These are phyloP conservation scores for Bucorvus abyssinicus DNA, from an alignment of 2,797 vertebrate species.

Conservation along the genomic window DNA sequence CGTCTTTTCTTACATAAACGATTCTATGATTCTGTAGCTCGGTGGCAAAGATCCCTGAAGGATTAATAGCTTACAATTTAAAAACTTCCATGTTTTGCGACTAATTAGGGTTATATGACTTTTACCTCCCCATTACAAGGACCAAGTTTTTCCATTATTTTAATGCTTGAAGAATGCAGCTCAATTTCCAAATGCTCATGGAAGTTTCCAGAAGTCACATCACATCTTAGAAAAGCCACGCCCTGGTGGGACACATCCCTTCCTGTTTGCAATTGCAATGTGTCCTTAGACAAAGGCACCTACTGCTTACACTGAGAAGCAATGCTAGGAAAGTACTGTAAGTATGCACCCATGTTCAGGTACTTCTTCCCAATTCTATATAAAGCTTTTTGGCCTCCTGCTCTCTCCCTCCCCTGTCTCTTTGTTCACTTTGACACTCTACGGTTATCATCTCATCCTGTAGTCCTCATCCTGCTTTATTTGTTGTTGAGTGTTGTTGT, in stretches of 20 bases:
- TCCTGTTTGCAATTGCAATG: neutral
- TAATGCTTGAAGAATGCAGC: neutral
- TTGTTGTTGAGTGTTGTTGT: neutral
- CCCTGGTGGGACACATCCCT: neutral
- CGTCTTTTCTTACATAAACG: too few species aligned
- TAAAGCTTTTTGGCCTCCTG: neutral
- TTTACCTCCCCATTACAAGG: neutral
- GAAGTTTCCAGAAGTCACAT: neutral
- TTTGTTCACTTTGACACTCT: neutral
- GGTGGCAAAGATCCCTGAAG: neutral
- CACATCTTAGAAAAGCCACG: neutral
- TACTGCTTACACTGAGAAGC: neutral
- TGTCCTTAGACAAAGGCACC: neutral
- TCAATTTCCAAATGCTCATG: neutral
- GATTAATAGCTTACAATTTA: neutral
- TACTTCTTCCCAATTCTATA: neutral
- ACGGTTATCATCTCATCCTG: neutral
- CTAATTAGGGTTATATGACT: neutral
- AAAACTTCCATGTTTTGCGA: neutral
- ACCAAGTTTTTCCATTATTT: neutral
- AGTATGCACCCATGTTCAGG: neutral
- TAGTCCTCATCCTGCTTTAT: neutral
- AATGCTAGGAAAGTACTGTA: neutral
- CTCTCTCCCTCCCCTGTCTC: neutral
- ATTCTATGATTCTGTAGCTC: neutral